A percentile compares a stretch with the other conserved stretches of the same genome.
phyloP scores from a whole-genome alignment of 2,113 vertebrate genomes.

The Pardalotus punctatus region DNA sequence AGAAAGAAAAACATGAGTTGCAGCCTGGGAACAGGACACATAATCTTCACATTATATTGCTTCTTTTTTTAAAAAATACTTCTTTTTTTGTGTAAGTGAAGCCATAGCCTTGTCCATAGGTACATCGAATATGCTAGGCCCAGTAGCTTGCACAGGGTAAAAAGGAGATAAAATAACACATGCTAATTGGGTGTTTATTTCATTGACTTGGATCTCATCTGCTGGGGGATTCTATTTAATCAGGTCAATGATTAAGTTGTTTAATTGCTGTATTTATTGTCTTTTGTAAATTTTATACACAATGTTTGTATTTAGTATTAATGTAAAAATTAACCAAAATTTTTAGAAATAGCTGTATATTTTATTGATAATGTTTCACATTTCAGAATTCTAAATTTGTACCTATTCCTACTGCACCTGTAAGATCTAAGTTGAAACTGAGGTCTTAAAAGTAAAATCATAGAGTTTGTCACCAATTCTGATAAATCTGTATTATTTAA shows the following conservation, averaged over 20 bases:
- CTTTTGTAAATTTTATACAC: not conserved
- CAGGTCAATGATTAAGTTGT: not conserved
- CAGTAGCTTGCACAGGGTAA: not conserved
- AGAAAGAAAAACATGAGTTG: conserved; percentile 8
- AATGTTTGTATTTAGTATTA: not conserved
- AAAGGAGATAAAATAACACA: not conserved
- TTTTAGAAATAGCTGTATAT: not conserved
- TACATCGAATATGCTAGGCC: not conserved
- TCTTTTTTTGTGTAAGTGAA: not conserved
- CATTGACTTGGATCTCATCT: not conserved
- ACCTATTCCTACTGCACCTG: not conserved
- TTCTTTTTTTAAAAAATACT: not conserved
- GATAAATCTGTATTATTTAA: not conserved
- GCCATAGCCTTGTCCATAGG: not conserved
- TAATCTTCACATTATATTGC: not conserved
- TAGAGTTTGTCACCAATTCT: not conserved
- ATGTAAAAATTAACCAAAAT: not conserved
- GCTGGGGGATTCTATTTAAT: not conserved
- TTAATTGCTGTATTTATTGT: not conserved
- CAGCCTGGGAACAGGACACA: not conserved
- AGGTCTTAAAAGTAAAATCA: not conserved
- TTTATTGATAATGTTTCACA: not conserved
- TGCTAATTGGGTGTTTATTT: not conserved
- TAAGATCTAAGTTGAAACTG: not conserved
- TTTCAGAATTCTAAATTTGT: not conserved